Evolutionary conservation across 2,797 vertebrate genomes (phyloP).

Genomic region (Tachyglossus aculeatus): DNA sequence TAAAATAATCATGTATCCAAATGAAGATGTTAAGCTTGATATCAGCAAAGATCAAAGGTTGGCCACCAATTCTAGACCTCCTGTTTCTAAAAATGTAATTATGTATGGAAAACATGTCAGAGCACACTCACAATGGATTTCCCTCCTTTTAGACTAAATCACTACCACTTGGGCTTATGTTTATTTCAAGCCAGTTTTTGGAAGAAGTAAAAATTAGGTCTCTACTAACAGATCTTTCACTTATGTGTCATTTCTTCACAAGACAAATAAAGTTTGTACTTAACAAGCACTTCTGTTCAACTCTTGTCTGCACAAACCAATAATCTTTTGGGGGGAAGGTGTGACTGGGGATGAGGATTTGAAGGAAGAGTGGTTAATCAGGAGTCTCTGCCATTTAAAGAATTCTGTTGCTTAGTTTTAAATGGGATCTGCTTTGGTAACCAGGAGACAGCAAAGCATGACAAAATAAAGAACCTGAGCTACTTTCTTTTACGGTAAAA

Average conservation of each 20-base stretch:
- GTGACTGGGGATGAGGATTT: too few species aligned
- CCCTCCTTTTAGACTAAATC: slow-evolving; percentile 7
- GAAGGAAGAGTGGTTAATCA: too few species aligned
- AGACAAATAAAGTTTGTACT: too few species aligned
- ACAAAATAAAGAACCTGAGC: too few species aligned
- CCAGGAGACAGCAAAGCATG: too few species aligned
- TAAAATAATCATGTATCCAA: not conserved
- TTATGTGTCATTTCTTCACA: not conserved
- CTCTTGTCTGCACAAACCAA: too few species aligned
- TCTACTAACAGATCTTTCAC: not conserved
- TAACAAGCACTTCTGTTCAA: too few species aligned
- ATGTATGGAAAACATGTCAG: slow-evolving; percentile 13
- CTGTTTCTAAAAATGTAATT: slow-evolving; percentile 2
- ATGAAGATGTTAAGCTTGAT: slow-evolving; percentile 9
- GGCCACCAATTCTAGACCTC: slow-evolving; percentile 19
- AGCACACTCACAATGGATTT: slow-evolving; percentile 5
- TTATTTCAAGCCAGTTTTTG: not conserved
- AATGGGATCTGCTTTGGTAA: too few species aligned
- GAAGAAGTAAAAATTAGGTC: not conserved
- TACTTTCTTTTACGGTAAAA: too few species aligned
- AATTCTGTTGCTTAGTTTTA: too few species aligned
- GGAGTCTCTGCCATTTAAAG: too few species aligned
- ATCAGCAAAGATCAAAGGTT: not conserved
- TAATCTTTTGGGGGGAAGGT: too few species aligned
- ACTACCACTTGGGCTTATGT: not conserved